These are phyloP conservation scores for Pristionchus maxplancki DNA, from an alignment of 2,888 invertebrate genomes.

Conservation along the genomic window DNA sequence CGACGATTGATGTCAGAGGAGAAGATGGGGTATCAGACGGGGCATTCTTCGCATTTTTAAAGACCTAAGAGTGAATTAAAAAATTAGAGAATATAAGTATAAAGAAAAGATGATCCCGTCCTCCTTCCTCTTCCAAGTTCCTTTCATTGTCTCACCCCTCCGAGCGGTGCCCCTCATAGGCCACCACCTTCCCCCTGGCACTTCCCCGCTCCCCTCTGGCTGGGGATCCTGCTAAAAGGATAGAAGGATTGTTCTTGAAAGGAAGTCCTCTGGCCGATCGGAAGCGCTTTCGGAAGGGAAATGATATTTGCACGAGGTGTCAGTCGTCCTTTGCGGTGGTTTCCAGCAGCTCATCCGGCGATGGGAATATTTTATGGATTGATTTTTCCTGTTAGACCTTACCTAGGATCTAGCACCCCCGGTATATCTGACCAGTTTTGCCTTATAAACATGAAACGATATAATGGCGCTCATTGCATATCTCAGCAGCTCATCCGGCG, in stretches of 20 bases:
- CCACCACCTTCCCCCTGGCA: background rate
- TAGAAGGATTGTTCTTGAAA: background rate
- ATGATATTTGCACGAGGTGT: conserved; percentile 3
- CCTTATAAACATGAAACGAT: no score
- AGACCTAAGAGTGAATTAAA: no score
- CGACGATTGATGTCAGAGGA: no score
- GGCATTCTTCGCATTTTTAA: no score
- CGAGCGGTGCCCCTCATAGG: background rate
- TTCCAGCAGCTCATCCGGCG: background rate
- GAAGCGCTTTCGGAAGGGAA: background rate
- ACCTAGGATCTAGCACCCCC: no score
- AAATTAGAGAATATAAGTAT: no score
- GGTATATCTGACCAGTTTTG: no score
- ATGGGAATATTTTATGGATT: background rate
- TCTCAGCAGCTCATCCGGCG: no score
- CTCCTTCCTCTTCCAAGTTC: background rate
- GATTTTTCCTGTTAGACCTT: no score
- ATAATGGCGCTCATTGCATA: no score
- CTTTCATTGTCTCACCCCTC: background rate
- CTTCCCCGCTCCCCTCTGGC: background rate
- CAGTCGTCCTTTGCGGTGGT: background rate
- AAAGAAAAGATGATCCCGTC: background rate
- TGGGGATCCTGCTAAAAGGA: background rate
- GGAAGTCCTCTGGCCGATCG: background rate
- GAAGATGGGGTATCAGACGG: no score